Percentiles rank a stretch among this genome's conserved stretches.
These are phyloP conservation scores for Dynastes tityus DNA, from an alignment of 2,888 invertebrate genomes.

Conservation along the genomic window DNA sequence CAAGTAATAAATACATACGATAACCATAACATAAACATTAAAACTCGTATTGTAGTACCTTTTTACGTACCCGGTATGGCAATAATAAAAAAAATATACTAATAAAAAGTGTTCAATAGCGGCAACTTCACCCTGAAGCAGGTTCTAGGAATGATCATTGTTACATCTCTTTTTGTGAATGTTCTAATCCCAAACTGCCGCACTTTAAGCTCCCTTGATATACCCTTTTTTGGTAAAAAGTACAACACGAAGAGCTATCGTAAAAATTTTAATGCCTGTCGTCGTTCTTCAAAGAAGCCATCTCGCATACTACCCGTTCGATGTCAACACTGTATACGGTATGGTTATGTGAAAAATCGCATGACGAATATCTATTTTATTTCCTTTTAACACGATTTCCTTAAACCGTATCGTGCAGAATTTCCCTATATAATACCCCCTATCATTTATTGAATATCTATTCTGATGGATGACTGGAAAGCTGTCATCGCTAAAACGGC, in stretches of 20 bases:
- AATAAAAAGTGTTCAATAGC: too few relatives aligned
- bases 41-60: too few relatives aligned
- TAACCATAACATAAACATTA: too few relatives aligned
- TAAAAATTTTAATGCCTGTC: slow-evolving; percentile 11
- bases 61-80: too few relatives aligned
- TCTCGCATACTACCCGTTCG: neutral
- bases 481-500: slow-evolving; percentile 61
- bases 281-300: neutral
- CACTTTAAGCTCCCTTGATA: too few relatives aligned
- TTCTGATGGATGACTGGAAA: slow-evolving; percentile 64
- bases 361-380: slow-evolving; percentile 46
- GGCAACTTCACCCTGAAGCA: too few relatives aligned
- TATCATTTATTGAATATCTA: slow-evolving; percentile 65
- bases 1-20: too few relatives aligned
- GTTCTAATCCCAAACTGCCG: too few relatives aligned
- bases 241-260: neutral
- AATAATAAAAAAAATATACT: too few relatives aligned
- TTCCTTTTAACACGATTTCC: slow-evolving; percentile 37
- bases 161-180: too few relatives aligned
- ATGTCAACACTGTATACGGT: neutral
- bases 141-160: too few relatives aligned
- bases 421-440: slow-evolving; percentile 58
- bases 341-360: slow-evolving; percentile 36
- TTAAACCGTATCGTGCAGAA: slow-evolving; percentile 43
- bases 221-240: too few relatives aligned